A percentile compares a stretch with the other conserved stretches of the same genome.
These are phyloP conservation scores for Anarsia innoxiella DNA, from an alignment of 2,888 invertebrate species.

Conservation along the genomic window DNA sequence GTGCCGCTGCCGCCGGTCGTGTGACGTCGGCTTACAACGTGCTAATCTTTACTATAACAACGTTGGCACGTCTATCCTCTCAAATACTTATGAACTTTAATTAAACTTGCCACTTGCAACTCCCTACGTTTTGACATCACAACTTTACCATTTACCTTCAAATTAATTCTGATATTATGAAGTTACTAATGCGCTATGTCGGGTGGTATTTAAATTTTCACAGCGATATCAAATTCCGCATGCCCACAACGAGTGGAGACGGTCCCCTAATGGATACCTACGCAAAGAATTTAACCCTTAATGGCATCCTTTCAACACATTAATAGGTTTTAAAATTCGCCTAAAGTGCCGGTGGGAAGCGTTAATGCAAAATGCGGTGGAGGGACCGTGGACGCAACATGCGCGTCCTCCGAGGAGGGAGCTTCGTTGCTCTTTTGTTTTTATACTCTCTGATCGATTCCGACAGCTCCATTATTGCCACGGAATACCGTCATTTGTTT, in stretches of 20 bases:
- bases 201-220: background rate
- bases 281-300: constrained; percentile 45
- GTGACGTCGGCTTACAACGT: constrained; percentile 32
- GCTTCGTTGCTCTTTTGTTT: background rate
- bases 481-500: too few species aligned
- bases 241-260: too few species aligned
- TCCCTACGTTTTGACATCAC: too few species aligned
- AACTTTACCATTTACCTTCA: background rate
- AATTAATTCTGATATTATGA: background rate
- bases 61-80: constrained; percentile 40
- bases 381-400: too few species aligned
- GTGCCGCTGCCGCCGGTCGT: background rate
- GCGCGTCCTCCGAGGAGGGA: background rate
- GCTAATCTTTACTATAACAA: constrained; percentile 49
- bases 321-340: constrained; percentile 35
- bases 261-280: constrained; percentile 11
- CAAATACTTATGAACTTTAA: constrained; percentile 22
- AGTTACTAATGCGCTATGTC: background rate
- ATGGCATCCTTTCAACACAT: constrained; percentile 56
- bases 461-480: too few species aligned
- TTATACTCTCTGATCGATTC: too few species aligned
- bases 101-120: constrained; percentile 14
- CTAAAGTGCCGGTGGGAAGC: constrained; percentile 24
- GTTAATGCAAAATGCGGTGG: constrained; percentile 23
- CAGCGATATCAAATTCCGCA: background rate